Percentiles rank a stretch among this genome's conserved stretches.
Conservation (phyloP, 2,113 vertebrate species). For the Prionailurus bengalensis region DNA sequence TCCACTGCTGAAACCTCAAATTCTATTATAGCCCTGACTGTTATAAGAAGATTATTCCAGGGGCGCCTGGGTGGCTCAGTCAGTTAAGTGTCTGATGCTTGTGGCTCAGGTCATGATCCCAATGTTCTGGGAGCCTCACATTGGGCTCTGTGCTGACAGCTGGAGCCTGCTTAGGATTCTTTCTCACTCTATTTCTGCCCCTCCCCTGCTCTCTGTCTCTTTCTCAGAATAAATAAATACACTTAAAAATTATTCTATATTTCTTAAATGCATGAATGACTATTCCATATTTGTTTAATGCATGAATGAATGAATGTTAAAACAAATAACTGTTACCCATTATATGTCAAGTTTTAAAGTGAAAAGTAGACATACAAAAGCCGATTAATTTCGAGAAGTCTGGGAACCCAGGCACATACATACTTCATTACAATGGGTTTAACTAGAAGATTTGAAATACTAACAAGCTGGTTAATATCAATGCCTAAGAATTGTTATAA, state of each 20-base stretch:
- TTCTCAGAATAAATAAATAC: too few species aligned
- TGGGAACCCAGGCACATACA: not conserved
- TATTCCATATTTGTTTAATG: not conserved
- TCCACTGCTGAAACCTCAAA: not conserved
- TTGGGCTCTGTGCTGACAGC: too few species aligned
- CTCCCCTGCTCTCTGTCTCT: too few species aligned
- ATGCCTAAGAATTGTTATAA: not conserved
- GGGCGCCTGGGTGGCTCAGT: too few species aligned
- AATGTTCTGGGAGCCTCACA: too few species aligned
- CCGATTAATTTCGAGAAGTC: not conserved
- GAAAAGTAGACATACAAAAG: not conserved
- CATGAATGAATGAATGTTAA: not conserved
- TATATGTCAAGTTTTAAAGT: not conserved
- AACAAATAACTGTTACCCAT: not conserved
- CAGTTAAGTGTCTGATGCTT: too few species aligned
- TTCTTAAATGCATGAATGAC: too few species aligned
- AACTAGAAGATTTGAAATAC: not conserved
- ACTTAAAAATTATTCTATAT: not conserved
- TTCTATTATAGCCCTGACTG: not conserved
- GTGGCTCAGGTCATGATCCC: too few species aligned
- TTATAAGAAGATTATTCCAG: not conserved
- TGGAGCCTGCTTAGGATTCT: too few species aligned
- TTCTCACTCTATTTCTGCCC: too few species aligned
- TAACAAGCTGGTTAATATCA: not conserved
- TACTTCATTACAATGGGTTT: not conserved